Evolutionary conservation across 2,113 vertebrate species (phyloP).

Genomic region (Lepidothrix coronata): DNA sequence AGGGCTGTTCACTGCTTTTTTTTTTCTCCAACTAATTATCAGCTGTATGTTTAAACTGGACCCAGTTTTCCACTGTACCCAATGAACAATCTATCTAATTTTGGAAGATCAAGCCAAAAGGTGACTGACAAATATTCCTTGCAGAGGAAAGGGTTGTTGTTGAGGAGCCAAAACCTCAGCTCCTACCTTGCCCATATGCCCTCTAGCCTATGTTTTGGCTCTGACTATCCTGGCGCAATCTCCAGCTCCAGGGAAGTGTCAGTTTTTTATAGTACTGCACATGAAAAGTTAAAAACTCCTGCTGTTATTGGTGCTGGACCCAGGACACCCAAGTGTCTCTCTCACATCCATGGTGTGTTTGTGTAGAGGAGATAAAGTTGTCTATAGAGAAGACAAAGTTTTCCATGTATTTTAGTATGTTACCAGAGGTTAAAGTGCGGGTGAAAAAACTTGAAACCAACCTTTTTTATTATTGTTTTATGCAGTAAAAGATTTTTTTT

Average conservation of each 20-base stretch:
- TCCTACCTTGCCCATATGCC: accelerated
- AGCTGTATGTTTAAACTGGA: not conserved
- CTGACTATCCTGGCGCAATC: not conserved
- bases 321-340: accelerated
- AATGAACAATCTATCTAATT: not conserved
- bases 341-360: not conserved
- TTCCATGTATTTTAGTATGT: not conserved
- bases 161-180: not conserved
- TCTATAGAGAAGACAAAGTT: not conserved
- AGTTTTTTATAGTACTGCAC: accelerated
- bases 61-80: not conserved
- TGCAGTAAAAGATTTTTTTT: not conserved
- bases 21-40: not conserved
- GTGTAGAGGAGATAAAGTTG: accelerated
- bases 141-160: not conserved
- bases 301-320: not conserved
- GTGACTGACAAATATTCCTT: not conserved
- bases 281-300: not conserved
- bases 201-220: not conserved
- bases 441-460: not conserved
- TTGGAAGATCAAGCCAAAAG: not conserved
- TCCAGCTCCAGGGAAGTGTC: not conserved
- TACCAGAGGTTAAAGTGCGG: not conserved
- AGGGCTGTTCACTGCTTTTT: accelerated
- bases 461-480: not conserved